Evolutionary conservation across 2,797 vertebrate genomes (phyloP).

Genomic region (Acanthopagrus latus): DNA sequence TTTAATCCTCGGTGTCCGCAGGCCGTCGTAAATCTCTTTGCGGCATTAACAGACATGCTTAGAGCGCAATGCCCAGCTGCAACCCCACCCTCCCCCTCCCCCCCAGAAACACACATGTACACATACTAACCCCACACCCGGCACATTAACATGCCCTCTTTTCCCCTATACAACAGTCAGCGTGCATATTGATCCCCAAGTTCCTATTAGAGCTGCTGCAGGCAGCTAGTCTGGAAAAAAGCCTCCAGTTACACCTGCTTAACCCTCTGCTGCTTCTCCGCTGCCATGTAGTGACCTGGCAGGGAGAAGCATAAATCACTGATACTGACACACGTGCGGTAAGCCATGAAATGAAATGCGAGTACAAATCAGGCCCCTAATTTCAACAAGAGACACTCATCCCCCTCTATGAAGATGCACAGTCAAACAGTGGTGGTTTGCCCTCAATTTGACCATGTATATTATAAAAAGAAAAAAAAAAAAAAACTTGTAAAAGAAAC

Average conservation of each 20-base stretch:
- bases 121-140: conserved; percentile 45
- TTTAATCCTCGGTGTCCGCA: conserved; percentile 78
- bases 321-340: conserved; percentile 34
- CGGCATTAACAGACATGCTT: conserved; percentile 65
- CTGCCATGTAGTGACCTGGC: conserved; percentile 34
- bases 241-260: conserved; percentile 63
- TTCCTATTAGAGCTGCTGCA: conserved; percentile 60
- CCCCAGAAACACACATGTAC: conserved; percentile 51
- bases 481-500: conserved; percentile 68
- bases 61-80: conserved; percentile 70
- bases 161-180: conserved; percentile 58
- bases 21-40: conserved; percentile 76
- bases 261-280: conserved; percentile 44
- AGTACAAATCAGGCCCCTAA: conserved; percentile 25
- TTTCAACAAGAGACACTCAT: conserved; percentile 43
- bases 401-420: conserved; percentile 18
- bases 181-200: conserved; percentile 74
- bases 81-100: conserved; percentile 15
- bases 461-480: conserved; percentile 3
- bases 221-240: conserved; percentile 53
- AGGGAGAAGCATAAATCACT: conserved; percentile 52
- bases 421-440: not conserved
- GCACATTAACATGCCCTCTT: conserved; percentile 74
- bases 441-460: conserved; percentile 42
- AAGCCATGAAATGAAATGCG: conserved; percentile 43